Conservation (phyloP, 2,797 vertebrate genomes). For the Spinibarbus caldwelli region DNA sequence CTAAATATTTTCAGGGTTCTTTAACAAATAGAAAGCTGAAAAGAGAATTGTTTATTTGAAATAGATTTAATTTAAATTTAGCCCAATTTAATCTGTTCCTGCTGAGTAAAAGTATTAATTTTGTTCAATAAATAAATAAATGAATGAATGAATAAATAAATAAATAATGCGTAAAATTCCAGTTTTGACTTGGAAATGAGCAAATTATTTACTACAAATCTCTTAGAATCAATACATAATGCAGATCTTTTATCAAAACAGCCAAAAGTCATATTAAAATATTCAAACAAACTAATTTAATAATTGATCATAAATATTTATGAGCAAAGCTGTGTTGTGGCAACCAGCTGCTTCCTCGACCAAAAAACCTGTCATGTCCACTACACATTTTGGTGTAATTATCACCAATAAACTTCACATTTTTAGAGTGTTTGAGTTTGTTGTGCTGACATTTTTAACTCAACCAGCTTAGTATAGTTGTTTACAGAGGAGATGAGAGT, state of each 20-base stretch:
- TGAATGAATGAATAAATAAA: too few species aligned
- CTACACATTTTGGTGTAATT: neutral
- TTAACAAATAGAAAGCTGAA: neutral
- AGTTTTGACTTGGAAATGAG: neutral
- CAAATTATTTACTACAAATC: neutral
- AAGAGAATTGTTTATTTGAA: too few species aligned
- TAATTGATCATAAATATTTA: neutral
- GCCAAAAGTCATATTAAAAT: neutral
- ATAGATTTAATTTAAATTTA: too few species aligned
- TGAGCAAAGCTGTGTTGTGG: neutral
- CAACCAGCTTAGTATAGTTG: neutral
- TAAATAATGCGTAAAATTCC: neutral
- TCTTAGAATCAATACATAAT: neutral
- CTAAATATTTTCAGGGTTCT: neutral
- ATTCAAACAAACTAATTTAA: neutral
- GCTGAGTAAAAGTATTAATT: too few species aligned
- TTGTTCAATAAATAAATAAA: too few species aligned
- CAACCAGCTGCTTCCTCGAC: neutral
- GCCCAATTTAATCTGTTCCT: too few species aligned
- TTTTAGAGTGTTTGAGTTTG: neutral
- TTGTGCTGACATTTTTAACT: neutral
- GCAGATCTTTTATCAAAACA: neutral
- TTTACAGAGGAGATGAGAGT: neutral
- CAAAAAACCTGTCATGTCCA: neutral
- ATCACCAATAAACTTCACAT: neutral